Percentiles rank a stretch among this genome's conserved stretches.
phyloP scores from a whole-genome alignment of 2,113 vertebrate species.

The Antechinus stuartii region DNA sequence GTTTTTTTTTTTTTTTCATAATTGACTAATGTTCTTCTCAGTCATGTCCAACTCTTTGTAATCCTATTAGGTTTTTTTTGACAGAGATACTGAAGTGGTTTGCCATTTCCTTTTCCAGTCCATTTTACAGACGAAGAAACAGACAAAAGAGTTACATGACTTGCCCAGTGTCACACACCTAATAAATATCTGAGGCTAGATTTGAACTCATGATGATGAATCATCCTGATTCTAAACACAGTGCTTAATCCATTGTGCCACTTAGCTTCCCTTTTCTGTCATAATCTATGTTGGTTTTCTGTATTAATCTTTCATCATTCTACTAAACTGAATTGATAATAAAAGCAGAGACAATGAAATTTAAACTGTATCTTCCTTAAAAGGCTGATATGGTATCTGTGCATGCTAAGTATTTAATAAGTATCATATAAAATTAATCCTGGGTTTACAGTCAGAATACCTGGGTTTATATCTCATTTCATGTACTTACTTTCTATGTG shows the following conservation, averaged over 20 bases:
- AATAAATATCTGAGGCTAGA: not conserved
- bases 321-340: not conserved
- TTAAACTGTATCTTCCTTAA: not conserved
- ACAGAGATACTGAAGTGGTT: not conserved
- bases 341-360: not conserved
- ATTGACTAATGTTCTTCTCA: not conserved
- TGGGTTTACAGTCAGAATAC: not conserved
- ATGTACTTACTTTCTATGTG: not conserved
- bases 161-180: not conserved
- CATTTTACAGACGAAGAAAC: not conserved
- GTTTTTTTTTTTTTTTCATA: not conserved
- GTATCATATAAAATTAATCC: not conserved
- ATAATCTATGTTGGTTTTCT: not conserved
- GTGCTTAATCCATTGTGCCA: too few relatives aligned
- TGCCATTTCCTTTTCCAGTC: not conserved
- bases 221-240: not conserved
- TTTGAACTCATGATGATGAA: not conserved
- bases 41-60: not conserved
- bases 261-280: not conserved
- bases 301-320: not conserved
- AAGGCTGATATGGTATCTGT: not conserved
- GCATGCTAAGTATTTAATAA: not conserved
- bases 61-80: not conserved
- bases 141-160: not conserved
- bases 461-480: not conserved